phyloP scores from a whole-genome alignment of 2,888 invertebrate species.

The Tetragonisca angustula region DNA sequence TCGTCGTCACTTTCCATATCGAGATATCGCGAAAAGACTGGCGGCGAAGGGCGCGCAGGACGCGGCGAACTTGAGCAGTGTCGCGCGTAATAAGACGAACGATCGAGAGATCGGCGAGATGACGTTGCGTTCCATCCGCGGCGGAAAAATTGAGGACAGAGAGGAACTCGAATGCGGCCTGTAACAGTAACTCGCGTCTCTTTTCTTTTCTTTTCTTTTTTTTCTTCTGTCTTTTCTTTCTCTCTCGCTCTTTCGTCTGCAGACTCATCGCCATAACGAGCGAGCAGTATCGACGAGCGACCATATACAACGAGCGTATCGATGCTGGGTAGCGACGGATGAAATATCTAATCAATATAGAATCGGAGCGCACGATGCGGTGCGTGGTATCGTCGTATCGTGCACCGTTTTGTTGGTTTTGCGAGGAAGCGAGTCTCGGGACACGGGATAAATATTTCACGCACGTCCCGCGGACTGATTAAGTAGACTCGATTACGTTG shows the following conservation, averaged over 20 bases:
- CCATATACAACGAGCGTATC: slow-evolving; percentile 14
- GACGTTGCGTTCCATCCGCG: slow-evolving; percentile 49
- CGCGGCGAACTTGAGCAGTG: slow-evolving; percentile 22
- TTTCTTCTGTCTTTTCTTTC: background rate
- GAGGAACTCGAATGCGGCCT: slow-evolving; percentile 31
- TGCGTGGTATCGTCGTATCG: background rate
- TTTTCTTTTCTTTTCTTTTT: background rate
- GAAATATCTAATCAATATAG: slow-evolving; percentile 15
- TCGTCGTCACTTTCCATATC: slow-evolving; percentile 56
- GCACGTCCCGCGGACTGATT: background rate
- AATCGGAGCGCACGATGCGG: background rate
- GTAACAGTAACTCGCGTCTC: slow-evolving; percentile 36
- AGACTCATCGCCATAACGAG: slow-evolving; percentile 62
- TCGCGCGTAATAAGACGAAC: slow-evolving; percentile 50
- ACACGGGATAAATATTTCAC: background rate
- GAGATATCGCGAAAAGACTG: slow-evolving; percentile 4
- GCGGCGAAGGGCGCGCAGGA: slow-evolving; percentile 20
- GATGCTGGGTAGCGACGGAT: slow-evolving; percentile 26
- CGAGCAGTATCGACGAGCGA: slow-evolving; percentile 39
- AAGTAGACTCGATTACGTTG: background rate
- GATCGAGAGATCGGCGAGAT: slow-evolving; percentile 57
- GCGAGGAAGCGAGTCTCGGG: background rate
- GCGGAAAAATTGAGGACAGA: slow-evolving; percentile 17
- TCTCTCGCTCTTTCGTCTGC: slow-evolving; percentile 12
- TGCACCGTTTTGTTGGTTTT: background rate